phyloP scores from a whole-genome alignment of 2,888 invertebrate species.

The Dascillus cervinus region DNA sequence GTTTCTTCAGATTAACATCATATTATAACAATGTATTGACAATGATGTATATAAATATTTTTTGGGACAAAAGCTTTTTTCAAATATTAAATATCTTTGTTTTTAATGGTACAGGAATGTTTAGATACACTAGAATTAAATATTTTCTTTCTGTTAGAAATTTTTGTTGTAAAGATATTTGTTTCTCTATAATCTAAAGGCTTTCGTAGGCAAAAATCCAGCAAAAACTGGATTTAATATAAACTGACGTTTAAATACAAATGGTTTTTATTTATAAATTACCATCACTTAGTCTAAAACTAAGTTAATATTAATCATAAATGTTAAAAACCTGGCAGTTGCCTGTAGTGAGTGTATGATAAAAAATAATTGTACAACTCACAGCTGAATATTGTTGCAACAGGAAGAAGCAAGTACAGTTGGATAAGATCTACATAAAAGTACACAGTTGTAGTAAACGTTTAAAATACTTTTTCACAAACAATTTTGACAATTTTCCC shows the following conservation, averaged over 20 bases:
- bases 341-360: conserved; percentile 35
- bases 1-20: conserved; percentile 23
- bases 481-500: too few species aligned
- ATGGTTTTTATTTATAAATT: too few species aligned
- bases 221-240: too few species aligned
- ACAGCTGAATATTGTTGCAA: conserved; percentile 28
- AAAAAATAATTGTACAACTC: conserved; percentile 31
- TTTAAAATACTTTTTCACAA: too few species aligned
- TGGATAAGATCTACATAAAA: conserved; percentile 19
- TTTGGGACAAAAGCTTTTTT: conserved; percentile 13
- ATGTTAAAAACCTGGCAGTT: conserved; percentile 37
- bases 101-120: conserved; percentile 33
- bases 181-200: too few species aligned
- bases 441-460: conserved; percentile 15
- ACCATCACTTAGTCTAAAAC: too few species aligned
- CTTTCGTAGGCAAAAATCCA: too few species aligned
- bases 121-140: too few species aligned
- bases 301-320: too few species aligned
- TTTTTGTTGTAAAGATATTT: too few species aligned
- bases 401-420: conserved; percentile 36
- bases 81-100: conserved; percentile 15
- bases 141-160: too few species aligned
- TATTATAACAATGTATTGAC: conserved; percentile 34
- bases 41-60: conserved; percentile 32
- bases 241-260: too few species aligned